phyloP scores from a whole-genome alignment of 1,140 invertebrate species.

The Atta texana region DNA sequence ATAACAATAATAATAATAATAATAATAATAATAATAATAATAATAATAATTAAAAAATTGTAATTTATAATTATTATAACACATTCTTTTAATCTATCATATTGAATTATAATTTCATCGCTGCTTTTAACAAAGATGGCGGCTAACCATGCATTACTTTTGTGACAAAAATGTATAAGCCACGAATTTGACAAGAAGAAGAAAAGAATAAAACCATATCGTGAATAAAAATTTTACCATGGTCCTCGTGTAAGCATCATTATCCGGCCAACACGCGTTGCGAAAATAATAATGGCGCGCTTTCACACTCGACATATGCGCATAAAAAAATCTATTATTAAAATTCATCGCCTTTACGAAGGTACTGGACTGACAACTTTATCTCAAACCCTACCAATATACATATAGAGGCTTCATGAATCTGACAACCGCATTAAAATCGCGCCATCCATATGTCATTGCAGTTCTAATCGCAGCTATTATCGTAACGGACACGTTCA shows the following conservation, averaged over 20 bases:
- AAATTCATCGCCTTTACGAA: constrained; percentile 83
- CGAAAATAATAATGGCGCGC: constrained; percentile 75
- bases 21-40: neutral
- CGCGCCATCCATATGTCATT: constrained; percentile 81
- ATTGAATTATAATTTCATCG: neutral
- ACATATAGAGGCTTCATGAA: constrained; percentile 82
- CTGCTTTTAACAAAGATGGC: constrained; percentile 1
- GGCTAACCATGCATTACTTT: neutral
- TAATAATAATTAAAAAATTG: neutral
- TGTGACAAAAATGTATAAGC: neutral
- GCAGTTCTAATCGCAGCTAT: constrained; percentile 74
- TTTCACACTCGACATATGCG: constrained; percentile 82
- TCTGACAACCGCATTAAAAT: constrained; percentile 77
- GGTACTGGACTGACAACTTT: constrained; percentile 80
- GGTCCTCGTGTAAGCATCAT: constrained; percentile 45
- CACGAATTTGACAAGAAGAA: neutral
- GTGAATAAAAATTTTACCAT: neutral
- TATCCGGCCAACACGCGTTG: constrained; percentile 43
- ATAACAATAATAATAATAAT: too few species aligned
- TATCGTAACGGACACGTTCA: constrained; percentile 61
- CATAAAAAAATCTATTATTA: constrained; percentile 85
- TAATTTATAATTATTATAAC: neutral
- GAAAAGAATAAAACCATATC: neutral
- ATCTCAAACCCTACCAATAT: constrained; percentile 77
- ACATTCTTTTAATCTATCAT: neutral